Conservation (phyloP, 1,140 invertebrate genomes). For the Belonocnema kinseyi region DNA sequence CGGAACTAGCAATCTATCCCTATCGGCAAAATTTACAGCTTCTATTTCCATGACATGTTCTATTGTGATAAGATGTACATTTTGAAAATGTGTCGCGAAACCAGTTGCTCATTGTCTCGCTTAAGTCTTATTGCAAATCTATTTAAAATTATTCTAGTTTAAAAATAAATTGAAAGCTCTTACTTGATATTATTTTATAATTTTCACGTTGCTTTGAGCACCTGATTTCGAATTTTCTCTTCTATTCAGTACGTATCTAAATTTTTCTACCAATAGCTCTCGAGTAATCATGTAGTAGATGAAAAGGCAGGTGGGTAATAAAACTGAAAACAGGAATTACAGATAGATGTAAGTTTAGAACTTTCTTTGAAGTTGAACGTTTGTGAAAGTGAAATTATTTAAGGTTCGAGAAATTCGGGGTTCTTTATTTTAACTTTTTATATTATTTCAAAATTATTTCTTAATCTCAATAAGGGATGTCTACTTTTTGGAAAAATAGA, state of each 20-base stretch:
- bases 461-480: too few relatives aligned
- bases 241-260: constrained; percentile 11
- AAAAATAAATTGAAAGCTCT: too few relatives aligned
- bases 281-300: neutral
- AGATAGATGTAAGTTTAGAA: constrained; percentile 9
- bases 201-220: neutral
- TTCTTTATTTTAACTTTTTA: neutral
- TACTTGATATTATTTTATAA: neutral
- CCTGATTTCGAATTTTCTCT: constrained; percentile 14
- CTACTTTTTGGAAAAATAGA: too few relatives aligned
- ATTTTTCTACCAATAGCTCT: constrained; percentile 27
- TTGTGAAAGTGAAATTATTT: neutral
- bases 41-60: constrained; percentile 22
- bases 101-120: neutral
- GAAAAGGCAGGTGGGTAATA: neutral
- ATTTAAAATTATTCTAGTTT: too few relatives aligned
- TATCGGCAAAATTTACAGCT: constrained; percentile 4
- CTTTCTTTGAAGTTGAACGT: constrained; percentile 11
- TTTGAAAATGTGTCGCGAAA: constrained; percentile 12
- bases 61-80: constrained; percentile 27
- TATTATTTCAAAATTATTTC: too few relatives aligned
- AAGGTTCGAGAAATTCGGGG: neutral
- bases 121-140: neutral
- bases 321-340: constrained; percentile 2
- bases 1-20: neutral